Percentiles rank a stretch among this genome's conserved stretches.
These are phyloP conservation scores for Magallana nippona DNA, from an alignment of 2,888 invertebrate genomes.

Conservation along the genomic window DNA sequence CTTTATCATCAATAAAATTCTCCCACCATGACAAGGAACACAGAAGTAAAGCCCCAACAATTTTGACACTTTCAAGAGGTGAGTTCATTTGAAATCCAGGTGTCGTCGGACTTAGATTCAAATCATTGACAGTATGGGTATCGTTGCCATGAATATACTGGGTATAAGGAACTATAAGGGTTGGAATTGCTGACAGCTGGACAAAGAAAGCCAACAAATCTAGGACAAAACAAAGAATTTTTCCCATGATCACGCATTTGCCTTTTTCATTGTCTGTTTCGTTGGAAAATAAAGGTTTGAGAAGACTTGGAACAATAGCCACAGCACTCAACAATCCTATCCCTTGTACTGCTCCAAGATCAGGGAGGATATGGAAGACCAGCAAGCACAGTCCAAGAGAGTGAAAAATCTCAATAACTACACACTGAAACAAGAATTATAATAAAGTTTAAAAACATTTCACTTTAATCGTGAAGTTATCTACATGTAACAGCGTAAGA, in stretches of 20 bases:
- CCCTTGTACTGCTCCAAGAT: slow-evolving; percentile 69
- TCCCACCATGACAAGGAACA: slow-evolving; percentile 71
- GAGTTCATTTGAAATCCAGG: not conserved
- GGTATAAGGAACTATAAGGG: slow-evolving; percentile 52
- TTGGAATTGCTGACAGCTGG: slow-evolving; percentile 63
- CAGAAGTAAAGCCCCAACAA: slow-evolving; percentile 61
- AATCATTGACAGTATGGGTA: slow-evolving; percentile 32
- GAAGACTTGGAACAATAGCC: slow-evolving; percentile 70
- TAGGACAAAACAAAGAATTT: slow-evolving; percentile 43
- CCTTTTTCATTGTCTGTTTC: not conserved
- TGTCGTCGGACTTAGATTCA: not conserved
- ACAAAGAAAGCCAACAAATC: slow-evolving; percentile 54
- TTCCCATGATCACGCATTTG: not conserved
- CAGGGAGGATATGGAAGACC: slow-evolving; percentile 73
- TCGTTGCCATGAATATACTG: slow-evolving; percentile 48
- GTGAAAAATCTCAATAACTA: slow-evolving; percentile 63
- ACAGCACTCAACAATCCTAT: slow-evolving; percentile 71
- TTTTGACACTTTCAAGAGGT: slow-evolving; percentile 44
- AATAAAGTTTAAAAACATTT: not conserved
- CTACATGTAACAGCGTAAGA: not conserved
- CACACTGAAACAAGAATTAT: slow-evolving; percentile 58
- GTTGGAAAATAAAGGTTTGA: slow-evolving; percentile 64
- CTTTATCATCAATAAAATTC: slow-evolving; percentile 70
- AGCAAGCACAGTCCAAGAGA: slow-evolving; percentile 73
- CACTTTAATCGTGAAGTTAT: not conserved